Evolutionary conservation across 2,888 invertebrate genomes (phyloP).

Genomic region (Agrochola macilenta): DNA sequence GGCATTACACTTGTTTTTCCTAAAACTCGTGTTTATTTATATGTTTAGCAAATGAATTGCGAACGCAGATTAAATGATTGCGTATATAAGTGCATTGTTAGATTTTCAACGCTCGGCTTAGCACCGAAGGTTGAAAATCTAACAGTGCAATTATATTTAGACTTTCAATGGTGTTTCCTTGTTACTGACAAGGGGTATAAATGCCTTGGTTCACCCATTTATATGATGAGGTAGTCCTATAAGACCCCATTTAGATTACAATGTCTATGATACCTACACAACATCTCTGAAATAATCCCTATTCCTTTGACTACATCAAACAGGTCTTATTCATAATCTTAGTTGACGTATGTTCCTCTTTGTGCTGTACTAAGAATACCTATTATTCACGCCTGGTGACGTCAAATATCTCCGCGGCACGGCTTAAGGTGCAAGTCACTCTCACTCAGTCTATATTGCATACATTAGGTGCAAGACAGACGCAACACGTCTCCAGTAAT

Average conservation of each 20-base stretch:
- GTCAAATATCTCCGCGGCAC: constrained; percentile 7
- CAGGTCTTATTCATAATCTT: constrained; percentile 11
- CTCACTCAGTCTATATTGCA: constrained; percentile 23
- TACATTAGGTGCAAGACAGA: constrained; percentile 1
- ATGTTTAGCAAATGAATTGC: too few species aligned
- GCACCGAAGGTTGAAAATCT: neutral
- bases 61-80: too few species aligned
- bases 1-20: too few species aligned
- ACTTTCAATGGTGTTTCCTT: neutral
- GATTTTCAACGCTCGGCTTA: neutral
- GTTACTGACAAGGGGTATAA: neutral
- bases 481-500: constrained; percentile 9
- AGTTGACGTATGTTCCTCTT: neutral
- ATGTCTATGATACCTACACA: neutral
- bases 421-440: constrained; percentile 2
- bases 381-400: constrained; percentile 19
- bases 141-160: neutral
- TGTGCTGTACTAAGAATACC: constrained; percentile 16
- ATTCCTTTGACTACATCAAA: constrained; percentile 15
- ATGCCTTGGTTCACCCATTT: neutral
- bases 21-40: too few species aligned
- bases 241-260: neutral
- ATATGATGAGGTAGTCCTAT: neutral
- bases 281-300: neutral
- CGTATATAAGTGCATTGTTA: neutral